phyloP scores from a whole-genome alignment of 2,113 vertebrate species.

The Carlito syrichta region DNA sequence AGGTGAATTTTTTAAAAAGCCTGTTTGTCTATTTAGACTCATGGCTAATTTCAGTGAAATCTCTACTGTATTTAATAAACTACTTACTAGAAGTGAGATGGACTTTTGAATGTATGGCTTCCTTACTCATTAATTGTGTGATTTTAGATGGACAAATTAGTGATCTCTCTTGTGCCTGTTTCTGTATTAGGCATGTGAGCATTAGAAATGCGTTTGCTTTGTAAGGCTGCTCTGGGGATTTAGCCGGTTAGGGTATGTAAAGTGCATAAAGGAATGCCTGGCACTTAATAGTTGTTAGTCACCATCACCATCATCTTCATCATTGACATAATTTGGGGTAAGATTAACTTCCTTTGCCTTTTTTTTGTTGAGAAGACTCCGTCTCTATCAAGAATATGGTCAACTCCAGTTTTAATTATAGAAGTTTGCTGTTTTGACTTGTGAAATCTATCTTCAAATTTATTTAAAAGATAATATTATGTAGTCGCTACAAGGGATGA shows the following conservation, averaged over 20 bases:
- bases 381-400: not conserved
- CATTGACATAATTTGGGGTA: not conserved
- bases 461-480: not conserved
- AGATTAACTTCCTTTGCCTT: conserved; percentile 3
- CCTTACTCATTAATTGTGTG: not conserved
- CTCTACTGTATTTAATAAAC: conserved; percentile 4
- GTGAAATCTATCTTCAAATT: conserved; percentile 8
- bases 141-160: conserved; percentile 4
- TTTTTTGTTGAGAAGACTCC: not conserved
- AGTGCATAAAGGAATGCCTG: not conserved
- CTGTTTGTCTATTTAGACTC: conserved; percentile 50
- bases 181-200: not conserved
- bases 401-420: not conserved
- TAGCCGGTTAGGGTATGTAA: not conserved
- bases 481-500: not conserved
- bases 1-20: not conserved
- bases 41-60: conserved; percentile 38
- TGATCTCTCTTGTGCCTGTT: conserved; percentile 35
- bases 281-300: not conserved
- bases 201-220: conserved; percentile 31
- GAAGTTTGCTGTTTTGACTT: not conserved
- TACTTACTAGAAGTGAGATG: not conserved
- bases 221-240: not conserved
- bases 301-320: not conserved
- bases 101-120: conserved; percentile 24